phyloP scores from a whole-genome alignment of 2,888 invertebrate species.

The Erebia aethiops region DNA sequence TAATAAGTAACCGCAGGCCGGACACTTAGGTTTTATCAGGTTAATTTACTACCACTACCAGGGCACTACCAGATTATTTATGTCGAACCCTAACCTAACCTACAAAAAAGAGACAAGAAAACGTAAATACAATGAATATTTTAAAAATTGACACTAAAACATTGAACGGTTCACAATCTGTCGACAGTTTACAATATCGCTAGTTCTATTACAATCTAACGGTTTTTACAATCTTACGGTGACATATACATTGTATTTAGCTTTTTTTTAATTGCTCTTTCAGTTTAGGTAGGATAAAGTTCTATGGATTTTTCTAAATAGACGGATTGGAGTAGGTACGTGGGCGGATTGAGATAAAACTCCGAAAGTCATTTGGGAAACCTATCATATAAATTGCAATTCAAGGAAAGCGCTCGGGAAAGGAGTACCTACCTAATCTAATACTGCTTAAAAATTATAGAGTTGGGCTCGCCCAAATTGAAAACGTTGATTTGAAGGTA shows the following conservation, averaged over 20 bases:
- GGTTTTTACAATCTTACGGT: too few species aligned
- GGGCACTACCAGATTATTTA: too few species aligned
- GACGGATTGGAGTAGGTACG: constrained; percentile 1
- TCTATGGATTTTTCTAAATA: neutral
- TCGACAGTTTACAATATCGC: too few species aligned
- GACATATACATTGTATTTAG: neutral
- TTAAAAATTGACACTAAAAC: too few species aligned
- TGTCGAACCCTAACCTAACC: too few species aligned
- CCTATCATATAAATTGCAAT: neutral
- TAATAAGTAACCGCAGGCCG: too few species aligned
- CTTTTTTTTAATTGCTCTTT: neutral
- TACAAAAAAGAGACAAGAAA: too few species aligned
- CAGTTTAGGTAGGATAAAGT: neutral
- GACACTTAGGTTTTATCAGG: too few species aligned
- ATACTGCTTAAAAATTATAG: neutral
- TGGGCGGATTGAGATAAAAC: neutral
- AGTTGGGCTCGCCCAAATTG: neutral
- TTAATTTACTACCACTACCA: too few species aligned
- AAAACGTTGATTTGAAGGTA: neutral
- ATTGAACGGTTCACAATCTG: too few species aligned
- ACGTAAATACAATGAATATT: too few species aligned
- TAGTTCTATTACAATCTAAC: too few species aligned
- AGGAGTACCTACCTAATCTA: neutral
- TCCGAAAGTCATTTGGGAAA: neutral
- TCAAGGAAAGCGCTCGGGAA: neutral